Evolutionary conservation across 2,888 invertebrate genomes (phyloP).

Genomic region (Argyra leucocephala): DNA sequence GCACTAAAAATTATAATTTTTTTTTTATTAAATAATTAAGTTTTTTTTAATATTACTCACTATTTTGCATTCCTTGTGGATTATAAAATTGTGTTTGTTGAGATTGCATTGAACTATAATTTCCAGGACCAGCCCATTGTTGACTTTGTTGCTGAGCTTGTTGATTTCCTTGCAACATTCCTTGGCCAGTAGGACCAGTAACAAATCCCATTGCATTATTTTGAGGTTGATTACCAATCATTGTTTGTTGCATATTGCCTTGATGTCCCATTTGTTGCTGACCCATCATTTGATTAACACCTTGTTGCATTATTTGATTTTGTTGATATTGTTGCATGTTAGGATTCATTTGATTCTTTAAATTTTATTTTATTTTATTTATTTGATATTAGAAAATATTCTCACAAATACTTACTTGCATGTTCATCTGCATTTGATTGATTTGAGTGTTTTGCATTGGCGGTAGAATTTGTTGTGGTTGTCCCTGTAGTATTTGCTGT

Average conservation of each 20-base stretch:
- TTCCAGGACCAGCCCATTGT: slow-evolving; percentile 36
- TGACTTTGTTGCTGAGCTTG: slow-evolving; percentile 43
- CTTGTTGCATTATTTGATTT: slow-evolving; percentile 40
- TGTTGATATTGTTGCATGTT: slow-evolving; percentile 44
- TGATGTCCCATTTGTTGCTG: slow-evolving; percentile 38
- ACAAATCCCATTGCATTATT: slow-evolving; percentile 39
- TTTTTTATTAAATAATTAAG: not conserved
- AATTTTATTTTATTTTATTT: no score
- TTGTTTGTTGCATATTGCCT: slow-evolving; percentile 36
- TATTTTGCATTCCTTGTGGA: slow-evolving; percentile 38
- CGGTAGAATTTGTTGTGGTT: slow-evolving; percentile 29
- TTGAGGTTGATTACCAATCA: slow-evolving; percentile 34
- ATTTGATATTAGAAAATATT: not conserved
- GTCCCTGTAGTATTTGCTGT: slow-evolving; percentile 30
- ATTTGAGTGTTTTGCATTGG: slow-evolving; percentile 43
- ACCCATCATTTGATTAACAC: slow-evolving; percentile 44
- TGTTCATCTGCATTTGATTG: slow-evolving; percentile 42
- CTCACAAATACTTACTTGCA: slow-evolving; percentile 32
- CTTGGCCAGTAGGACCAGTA: slow-evolving; percentile 34
- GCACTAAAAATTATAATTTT: slow-evolving; percentile 30
- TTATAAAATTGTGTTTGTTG: slow-evolving; percentile 34
- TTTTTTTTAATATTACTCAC: slow-evolving; percentile 24
- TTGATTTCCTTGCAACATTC: slow-evolving; percentile 43
- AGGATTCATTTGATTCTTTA: slow-evolving; percentile 32
- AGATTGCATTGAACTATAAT: slow-evolving; percentile 36